These are phyloP conservation scores for Papio anubis DNA, from an alignment of 2,113 vertebrate genomes.

Conservation along the genomic window DNA sequence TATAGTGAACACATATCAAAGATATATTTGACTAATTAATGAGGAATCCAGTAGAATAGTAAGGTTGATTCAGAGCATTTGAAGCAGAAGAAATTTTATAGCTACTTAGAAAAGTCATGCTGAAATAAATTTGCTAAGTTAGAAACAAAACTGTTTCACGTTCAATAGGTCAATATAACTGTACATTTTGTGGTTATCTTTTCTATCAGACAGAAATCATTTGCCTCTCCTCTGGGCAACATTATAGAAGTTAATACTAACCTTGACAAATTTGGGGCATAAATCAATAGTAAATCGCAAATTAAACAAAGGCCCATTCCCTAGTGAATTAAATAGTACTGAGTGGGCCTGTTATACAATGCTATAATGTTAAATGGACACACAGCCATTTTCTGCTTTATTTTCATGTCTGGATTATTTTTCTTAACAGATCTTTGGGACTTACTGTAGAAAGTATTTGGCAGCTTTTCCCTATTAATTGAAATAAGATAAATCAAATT, in stretches of 20 bases:
- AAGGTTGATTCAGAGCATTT: background rate
- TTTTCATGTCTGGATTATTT: background rate
- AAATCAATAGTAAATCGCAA: background rate
- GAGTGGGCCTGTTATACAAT: fast-evolving
- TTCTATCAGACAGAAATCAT: background rate
- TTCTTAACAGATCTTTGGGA: constrained; percentile 1
- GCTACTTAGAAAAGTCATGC: background rate
- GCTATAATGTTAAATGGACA: background rate
- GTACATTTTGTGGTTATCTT: background rate
- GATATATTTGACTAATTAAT: background rate
- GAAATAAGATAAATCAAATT: constrained; percentile 34
- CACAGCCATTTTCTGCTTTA: background rate
- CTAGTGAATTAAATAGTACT: background rate
- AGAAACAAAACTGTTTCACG: background rate
- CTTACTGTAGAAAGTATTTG: background rate
- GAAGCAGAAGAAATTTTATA: background rate
- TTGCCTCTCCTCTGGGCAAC: background rate
- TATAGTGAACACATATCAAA: background rate
- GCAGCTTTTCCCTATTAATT: background rate
- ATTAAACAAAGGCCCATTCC: background rate
- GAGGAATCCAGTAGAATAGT: background rate
- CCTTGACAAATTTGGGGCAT: background rate
- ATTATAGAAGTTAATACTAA: background rate
- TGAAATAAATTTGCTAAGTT: constrained; percentile 28
- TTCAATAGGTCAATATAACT: background rate